These are phyloP conservation scores for Coronaproctus castanopsis DNA, from an alignment of 2,888 invertebrate genomes.

Conservation along the genomic window DNA sequence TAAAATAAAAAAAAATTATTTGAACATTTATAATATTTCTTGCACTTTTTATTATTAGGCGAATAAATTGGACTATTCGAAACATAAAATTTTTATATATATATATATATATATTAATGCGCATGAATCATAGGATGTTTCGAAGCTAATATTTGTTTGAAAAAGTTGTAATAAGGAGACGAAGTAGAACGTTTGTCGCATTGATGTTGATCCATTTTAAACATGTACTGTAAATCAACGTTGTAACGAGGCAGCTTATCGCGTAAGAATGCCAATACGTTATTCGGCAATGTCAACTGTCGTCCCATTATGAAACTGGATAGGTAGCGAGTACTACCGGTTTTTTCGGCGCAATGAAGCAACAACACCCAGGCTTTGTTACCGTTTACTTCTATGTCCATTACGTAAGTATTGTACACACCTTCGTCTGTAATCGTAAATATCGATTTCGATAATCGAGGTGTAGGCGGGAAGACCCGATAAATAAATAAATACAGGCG, in stretches of 20 bases:
- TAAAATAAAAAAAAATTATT: too few relatives aligned
- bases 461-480: too few relatives aligned
- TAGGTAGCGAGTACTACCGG: conserved; percentile 52
- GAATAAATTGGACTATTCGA: too few relatives aligned
- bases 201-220: conserved; percentile 53
- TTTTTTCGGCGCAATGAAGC: conserved; percentile 70
- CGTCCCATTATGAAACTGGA: conserved; percentile 64
- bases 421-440: conserved; percentile 35
- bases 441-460: too few relatives aligned
- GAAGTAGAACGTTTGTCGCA: conserved; percentile 27
- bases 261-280: conserved; percentile 49
- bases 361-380: conserved; percentile 62
- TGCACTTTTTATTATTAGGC: too few relatives aligned
- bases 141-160: not conserved
- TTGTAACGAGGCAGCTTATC: conserved; percentile 58
- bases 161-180: not conserved
- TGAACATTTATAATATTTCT: too few relatives aligned
- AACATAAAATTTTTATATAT: too few relatives aligned
- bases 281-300: conserved; percentile 35
- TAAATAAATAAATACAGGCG: too few relatives aligned
- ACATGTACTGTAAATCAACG: conserved; percentile 67
- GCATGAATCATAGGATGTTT: conserved; percentile 14
- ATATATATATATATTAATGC: too few relatives aligned
- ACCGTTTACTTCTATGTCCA: conserved; percentile 44
- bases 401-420: conserved; percentile 65